These are phyloP conservation scores for Dryomyza anilis DNA, from an alignment of 2,888 invertebrate genomes.

Conservation along the genomic window DNA sequence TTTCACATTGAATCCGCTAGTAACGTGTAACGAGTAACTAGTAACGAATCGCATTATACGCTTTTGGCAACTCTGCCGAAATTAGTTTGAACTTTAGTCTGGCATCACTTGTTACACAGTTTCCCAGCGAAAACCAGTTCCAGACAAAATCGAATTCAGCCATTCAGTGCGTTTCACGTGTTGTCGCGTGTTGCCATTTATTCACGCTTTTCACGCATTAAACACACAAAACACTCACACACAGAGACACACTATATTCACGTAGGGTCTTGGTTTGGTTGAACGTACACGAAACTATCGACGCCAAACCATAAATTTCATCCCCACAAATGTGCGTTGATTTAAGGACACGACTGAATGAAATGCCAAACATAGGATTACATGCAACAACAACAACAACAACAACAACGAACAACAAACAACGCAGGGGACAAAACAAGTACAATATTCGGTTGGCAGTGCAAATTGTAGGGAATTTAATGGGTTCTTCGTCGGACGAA, in stretches of 20 bases:
- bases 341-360: conserved; percentile 49
- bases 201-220: conserved; percentile 21
- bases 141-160: background rate
- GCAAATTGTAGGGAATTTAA: no score
- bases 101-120: background rate
- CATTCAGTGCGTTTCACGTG: background rate
- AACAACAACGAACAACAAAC: conserved; percentile 31
- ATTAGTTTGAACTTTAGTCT: conserved; percentile 11
- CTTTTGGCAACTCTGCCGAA: conserved; percentile 34
- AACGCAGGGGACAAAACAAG: conserved; percentile 11
- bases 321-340: conserved; percentile 50
- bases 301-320: conserved; percentile 45
- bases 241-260: background rate
- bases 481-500: background rate
- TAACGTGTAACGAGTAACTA: no score
- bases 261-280: background rate
- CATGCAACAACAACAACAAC: conserved; percentile 14
- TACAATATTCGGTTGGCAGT: background rate
- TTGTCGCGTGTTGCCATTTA: conserved; percentile 26
- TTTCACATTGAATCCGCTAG: no score
- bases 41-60: conserved; percentile 46
- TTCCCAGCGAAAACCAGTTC: background rate
- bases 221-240: conserved; percentile 3
- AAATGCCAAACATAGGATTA: conserved; percentile 28
- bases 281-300: conserved; percentile 26